Evolutionary conservation across 2,113 vertebrate species (phyloP).

Genomic region (Ivindomyrus marchei): DNA sequence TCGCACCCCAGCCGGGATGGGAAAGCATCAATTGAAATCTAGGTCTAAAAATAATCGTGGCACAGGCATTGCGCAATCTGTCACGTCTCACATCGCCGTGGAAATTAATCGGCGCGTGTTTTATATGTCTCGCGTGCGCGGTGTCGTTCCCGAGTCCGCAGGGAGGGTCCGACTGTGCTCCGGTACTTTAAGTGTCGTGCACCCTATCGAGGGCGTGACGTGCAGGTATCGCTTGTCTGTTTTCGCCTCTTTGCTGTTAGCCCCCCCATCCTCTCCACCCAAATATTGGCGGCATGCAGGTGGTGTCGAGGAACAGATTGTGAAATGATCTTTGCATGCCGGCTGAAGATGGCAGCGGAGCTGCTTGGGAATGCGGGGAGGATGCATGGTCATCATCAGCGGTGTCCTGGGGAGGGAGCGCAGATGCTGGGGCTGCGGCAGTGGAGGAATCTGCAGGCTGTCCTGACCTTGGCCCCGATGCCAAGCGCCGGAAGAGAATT

Average conservation of each 20-base stretch:
- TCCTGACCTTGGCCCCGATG: not conserved
- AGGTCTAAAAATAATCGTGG: conserved; percentile 3
- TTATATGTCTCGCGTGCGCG: not conserved
- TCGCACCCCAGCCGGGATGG: not conserved
- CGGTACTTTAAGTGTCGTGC: not conserved
- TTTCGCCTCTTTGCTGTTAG: not conserved
- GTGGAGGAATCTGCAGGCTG: not conserved
- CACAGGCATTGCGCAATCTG: conserved; percentile 10
- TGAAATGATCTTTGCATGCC: conserved; percentile 45
- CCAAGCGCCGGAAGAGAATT: not conserved
- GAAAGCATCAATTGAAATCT: not conserved
- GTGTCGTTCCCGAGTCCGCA: not conserved
- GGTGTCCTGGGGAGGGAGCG: not conserved
- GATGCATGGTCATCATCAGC: not conserved
- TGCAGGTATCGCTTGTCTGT: not conserved
- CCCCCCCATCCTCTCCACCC: not conserved
- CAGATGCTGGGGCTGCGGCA: not conserved
- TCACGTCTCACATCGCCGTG: not conserved
- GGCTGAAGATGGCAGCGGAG: conserved; percentile 51
- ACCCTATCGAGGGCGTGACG: not conserved
- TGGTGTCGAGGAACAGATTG: conserved; percentile 49
- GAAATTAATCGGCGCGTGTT: not conserved
- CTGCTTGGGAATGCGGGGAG: conserved; percentile 36
- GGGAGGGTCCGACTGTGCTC: not conserved
- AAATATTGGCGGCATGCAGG: conserved; percentile 33